Evolutionary conservation across 2,113 vertebrate species (phyloP).

Genomic region (Amphiprion ocellaris): DNA sequence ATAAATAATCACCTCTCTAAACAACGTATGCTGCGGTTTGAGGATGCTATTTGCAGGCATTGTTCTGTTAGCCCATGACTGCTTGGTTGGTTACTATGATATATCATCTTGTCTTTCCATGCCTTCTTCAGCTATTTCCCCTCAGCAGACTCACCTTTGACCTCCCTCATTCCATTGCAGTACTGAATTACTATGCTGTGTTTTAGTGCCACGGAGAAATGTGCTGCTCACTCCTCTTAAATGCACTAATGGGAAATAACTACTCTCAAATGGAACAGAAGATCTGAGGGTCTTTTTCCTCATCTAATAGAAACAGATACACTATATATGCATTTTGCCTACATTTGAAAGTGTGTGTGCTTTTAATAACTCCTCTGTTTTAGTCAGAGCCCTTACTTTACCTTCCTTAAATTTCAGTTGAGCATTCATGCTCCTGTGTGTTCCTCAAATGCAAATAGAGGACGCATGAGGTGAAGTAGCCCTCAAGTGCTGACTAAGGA

Average conservation of each 20-base stretch:
- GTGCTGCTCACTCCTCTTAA: constrained; percentile 39
- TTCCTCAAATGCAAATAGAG: constrained; percentile 18
- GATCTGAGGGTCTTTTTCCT: constrained; percentile 21
- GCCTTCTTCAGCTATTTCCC: constrained; percentile 64
- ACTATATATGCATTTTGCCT: background rate
- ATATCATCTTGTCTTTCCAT: constrained; percentile 40
- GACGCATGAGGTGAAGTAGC: constrained; percentile 36
- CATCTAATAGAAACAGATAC: background rate
- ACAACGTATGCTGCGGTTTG: constrained; percentile 1
- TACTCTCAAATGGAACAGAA: background rate
- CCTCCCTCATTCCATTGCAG: constrained; percentile 76
- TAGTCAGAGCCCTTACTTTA: background rate
- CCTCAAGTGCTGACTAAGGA: constrained; percentile 56
- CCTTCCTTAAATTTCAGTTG: constrained; percentile 5
- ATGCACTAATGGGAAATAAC: constrained; percentile 24
- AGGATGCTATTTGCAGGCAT: background rate
- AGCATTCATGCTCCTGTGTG: background rate
- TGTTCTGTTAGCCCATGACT: constrained; percentile 1
- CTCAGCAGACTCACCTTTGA: constrained; percentile 75
- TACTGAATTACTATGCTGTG: constrained; percentile 69
- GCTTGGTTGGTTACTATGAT: background rate
- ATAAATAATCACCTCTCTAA: constrained; percentile 35
- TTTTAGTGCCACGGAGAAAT: constrained; percentile 56
- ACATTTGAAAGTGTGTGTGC: background rate
- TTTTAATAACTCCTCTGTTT: background rate